Evolutionary conservation across 2,888 invertebrate genomes (phyloP).

Genomic region (Mystacides longicornis): DNA sequence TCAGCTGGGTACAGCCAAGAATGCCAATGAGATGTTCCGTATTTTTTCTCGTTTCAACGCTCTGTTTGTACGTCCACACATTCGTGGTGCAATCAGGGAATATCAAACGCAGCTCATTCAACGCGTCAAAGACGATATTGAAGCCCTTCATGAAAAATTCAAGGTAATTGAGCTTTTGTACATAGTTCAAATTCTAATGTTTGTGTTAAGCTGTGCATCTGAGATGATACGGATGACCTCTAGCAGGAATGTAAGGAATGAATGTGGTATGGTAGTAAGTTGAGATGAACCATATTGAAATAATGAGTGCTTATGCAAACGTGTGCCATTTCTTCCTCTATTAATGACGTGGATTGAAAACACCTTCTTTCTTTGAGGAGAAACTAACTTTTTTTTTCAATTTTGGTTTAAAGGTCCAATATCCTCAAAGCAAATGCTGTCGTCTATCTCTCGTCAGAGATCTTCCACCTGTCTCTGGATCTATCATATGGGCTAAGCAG

Average conservation of each 20-base stretch:
- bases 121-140: conserved; percentile 98
- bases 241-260: not conserved
- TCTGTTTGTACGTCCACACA: conserved; percentile 96
- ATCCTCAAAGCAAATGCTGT: conserved; percentile 90
- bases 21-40: conserved; percentile 99
- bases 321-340: too few relatives aligned
- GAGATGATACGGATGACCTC: not conserved
- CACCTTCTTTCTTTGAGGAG: not conserved
- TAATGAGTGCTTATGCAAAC: too few relatives aligned
- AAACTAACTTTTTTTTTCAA: not conserved
- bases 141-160: conserved; percentile 94
- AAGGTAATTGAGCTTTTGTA: too few relatives aligned
- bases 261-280: too few relatives aligned
- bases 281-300: not conserved
- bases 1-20: conserved; percentile 96
- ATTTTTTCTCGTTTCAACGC: conserved; percentile 98
- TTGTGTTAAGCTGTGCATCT: not conserved
- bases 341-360: too few relatives aligned
- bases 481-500: conserved; percentile 98
- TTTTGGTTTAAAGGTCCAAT: conserved; percentile 64
- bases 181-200: not conserved
- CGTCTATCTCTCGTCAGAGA: conserved; percentile 87
- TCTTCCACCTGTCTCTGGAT: conserved; percentile 94
- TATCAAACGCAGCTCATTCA: conserved; percentile 99
- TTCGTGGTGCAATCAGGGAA: conserved; percentile 96